Percentiles rank a stretch among this genome's conserved stretches.
Conservation (phyloP, 1,140 invertebrate genomes). For the Meloidogyne chitwoodi region DNA sequence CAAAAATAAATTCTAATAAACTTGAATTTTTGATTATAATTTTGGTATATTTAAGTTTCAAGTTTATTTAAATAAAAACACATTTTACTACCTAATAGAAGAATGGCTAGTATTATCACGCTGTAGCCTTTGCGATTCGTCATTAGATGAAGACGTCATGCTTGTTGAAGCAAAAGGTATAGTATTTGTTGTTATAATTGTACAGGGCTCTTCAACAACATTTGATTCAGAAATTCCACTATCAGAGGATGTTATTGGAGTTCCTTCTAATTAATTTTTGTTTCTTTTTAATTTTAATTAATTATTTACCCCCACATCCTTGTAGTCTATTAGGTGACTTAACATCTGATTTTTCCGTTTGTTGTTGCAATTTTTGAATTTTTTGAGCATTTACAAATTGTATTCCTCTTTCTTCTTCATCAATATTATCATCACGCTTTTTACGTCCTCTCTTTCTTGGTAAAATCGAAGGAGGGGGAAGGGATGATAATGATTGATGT, state of each 20-base stretch:
- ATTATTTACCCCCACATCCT: neutral
- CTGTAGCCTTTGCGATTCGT: neutral
- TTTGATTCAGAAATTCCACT: conserved; percentile 27
- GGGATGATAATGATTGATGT: neutral
- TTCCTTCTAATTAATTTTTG: conserved; percentile 11
- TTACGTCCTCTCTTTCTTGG: conserved; percentile 18
- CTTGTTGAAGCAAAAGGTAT: neutral
- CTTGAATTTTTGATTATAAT: no score
- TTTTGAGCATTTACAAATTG: neutral
- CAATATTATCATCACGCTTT: neutral
- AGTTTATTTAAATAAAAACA: neutral
- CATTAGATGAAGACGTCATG: neutral
- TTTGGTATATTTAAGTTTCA: no score
- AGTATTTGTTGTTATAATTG: neutral
- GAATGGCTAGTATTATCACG: neutral
- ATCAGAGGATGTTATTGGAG: conserved; percentile 19
- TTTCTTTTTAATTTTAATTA: neutral
- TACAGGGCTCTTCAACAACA: conserved; percentile 2
- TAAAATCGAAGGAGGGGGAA: neutral
- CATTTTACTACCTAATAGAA: neutral
- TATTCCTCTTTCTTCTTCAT: neutral
- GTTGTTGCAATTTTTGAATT: neutral
- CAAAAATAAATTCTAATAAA: no score
- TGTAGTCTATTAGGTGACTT: neutral
- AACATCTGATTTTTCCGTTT: neutral